phyloP scores from a whole-genome alignment of 2,797 vertebrate genomes.

The Squalus acanthias region DNA sequence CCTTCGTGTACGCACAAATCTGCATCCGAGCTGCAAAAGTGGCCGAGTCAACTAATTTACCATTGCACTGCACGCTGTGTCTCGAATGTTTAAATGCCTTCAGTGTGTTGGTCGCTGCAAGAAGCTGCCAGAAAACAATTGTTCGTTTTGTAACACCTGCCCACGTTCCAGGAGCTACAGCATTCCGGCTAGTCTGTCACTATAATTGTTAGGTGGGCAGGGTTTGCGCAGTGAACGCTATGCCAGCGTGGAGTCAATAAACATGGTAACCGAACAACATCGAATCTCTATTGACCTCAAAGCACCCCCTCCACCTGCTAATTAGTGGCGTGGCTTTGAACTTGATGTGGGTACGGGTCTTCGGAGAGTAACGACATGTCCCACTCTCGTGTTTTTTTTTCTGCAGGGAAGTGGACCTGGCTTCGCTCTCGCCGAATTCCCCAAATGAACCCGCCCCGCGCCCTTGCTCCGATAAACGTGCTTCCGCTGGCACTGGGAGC shows the following conservation, averaged over 20 bases:
- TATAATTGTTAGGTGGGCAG: background rate
- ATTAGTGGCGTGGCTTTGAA: background rate
- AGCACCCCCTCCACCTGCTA: background rate
- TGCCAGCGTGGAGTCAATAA: background rate
- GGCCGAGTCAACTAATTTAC: background rate
- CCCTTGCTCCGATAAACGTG: background rate
- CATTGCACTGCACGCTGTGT: background rate
- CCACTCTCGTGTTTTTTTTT: background rate
- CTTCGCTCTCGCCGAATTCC: background rate
- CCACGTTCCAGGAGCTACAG: background rate
- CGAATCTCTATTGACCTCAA: background rate
- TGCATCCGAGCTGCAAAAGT: background rate
- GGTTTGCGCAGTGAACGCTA: background rate
- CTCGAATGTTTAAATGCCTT: background rate
- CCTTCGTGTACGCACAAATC: background rate
- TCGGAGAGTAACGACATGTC: background rate
- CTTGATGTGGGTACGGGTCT: background rate
- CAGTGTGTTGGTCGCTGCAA: background rate
- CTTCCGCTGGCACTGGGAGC: background rate
- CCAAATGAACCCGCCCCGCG: too few species aligned
- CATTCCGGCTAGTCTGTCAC: background rate
- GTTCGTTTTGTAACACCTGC: background rate
- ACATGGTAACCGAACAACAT: background rate
- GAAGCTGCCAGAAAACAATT: background rate
- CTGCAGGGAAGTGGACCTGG: background rate